phyloP scores from a whole-genome alignment of 2,797 vertebrate species.

The Poecilia gillii region DNA sequence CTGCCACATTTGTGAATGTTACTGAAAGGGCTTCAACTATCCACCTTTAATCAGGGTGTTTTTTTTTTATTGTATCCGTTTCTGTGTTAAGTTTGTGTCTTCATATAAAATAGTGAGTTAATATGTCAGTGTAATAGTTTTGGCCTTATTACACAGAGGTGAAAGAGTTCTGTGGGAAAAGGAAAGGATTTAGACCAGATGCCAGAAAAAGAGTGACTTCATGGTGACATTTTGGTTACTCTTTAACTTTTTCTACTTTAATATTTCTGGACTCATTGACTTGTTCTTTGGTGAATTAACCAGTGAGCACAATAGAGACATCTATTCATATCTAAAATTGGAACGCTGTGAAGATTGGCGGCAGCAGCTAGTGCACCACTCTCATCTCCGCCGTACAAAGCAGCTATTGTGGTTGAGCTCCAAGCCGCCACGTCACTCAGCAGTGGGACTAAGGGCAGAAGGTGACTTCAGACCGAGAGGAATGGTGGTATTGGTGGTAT shows the following conservation, averaged over 20 bases:
- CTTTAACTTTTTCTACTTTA: background rate
- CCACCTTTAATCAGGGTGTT: background rate
- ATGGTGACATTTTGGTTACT: background rate
- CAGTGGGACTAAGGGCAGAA: constrained; percentile 69
- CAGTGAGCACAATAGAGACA: constrained; percentile 6
- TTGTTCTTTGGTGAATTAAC: background rate
- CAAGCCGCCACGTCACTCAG: constrained; percentile 71
- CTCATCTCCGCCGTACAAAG: constrained; percentile 39
- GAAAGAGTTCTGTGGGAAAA: background rate
- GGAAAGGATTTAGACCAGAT: background rate
- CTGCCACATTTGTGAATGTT: background rate
- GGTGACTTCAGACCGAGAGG: constrained; percentile 68
- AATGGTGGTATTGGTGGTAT: constrained; percentile 76
- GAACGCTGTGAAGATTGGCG: constrained; percentile 32
- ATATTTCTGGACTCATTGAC: constrained; percentile 1
- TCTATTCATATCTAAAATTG: constrained; percentile 47
- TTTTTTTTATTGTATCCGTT: background rate
- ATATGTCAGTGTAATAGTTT: background rate
- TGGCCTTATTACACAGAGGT: background rate
- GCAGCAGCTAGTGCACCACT: constrained; percentile 11
- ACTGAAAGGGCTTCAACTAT: background rate
- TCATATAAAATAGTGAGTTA: background rate
- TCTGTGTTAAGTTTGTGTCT: background rate
- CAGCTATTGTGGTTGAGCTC: constrained; percentile 53
- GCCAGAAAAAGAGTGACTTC: background rate